Percentiles rank a stretch among this genome's conserved stretches.
Conservation (phyloP, 2,113 vertebrate species). For the Engystomops pustulosus region DNA sequence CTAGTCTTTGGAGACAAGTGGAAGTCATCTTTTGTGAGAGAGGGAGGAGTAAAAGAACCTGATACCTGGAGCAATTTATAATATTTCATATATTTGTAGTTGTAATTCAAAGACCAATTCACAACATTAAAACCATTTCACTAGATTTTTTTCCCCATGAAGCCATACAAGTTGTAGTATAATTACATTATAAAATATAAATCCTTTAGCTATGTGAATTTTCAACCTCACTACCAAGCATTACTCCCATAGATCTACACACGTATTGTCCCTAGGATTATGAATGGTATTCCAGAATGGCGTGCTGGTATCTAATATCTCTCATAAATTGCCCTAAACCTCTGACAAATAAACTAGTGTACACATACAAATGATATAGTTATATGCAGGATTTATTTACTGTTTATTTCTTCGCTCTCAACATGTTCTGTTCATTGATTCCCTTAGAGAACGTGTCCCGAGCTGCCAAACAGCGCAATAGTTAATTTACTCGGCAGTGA, state of each 20-base stretch:
- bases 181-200: no score
- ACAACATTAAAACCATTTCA: no score
- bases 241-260: background rate
- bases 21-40: no score
- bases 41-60: no score
- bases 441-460: background rate
- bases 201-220: no score
- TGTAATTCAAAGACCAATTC: no score
- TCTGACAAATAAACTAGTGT: background rate
- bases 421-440: background rate
- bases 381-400: background rate
- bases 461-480: background rate
- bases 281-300: background rate
- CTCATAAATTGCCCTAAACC: background rate
- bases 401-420: background rate
- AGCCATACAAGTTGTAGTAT: no score
- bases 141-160: no score
- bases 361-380: background rate
- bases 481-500: slow-evolving; percentile 49
- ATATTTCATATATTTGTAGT: no score
- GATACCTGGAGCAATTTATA: no score
- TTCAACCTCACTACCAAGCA: background rate
- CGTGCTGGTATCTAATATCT: background rate
- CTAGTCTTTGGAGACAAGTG: no score
- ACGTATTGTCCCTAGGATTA: background rate